These are phyloP conservation scores for Protophormia terraenovae DNA, from an alignment of 2,888 invertebrate species.

Conservation along the genomic window DNA sequence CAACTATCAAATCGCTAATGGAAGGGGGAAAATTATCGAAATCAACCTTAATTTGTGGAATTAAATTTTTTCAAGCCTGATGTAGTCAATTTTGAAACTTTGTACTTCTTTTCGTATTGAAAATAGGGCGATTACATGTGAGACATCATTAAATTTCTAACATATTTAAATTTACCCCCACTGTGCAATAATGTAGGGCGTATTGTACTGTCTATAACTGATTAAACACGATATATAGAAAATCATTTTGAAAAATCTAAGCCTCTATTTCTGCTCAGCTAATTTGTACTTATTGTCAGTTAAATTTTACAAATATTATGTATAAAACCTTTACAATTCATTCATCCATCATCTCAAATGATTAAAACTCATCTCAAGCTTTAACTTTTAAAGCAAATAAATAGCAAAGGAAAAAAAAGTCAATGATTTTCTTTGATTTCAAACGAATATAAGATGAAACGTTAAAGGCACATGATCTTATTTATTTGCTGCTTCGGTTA, in stretches of 20 bases:
- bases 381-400: constrained; percentile 6
- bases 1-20: too few relatives aligned
- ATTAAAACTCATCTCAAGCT: not conserved
- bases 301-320: constrained; percentile 5
- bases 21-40: too few relatives aligned
- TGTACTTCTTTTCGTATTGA: too few relatives aligned
- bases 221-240: too few relatives aligned
- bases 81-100: too few relatives aligned
- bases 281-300: not conserved
- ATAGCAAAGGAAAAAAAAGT: not conserved
- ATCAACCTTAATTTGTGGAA: too few relatives aligned
- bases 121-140: too few relatives aligned
- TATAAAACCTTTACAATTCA: constrained; percentile 1
- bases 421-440: constrained; percentile 38
- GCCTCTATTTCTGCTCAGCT: not conserved
- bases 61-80: too few relatives aligned
- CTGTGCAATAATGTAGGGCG: too few relatives aligned
- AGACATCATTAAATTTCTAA: too few relatives aligned
- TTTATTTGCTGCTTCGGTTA: not conserved
- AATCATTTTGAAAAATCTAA: not conserved
- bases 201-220: too few relatives aligned
- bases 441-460: constrained; percentile 4
- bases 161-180: too few relatives aligned
- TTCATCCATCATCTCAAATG: not conserved
- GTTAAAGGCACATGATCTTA: constrained; percentile 54